Evolutionary conservation across 2,888 invertebrate species (phyloP), one percentile per base, ranked within the genome.

Genomic region (Pandemis corylana): DNA sequence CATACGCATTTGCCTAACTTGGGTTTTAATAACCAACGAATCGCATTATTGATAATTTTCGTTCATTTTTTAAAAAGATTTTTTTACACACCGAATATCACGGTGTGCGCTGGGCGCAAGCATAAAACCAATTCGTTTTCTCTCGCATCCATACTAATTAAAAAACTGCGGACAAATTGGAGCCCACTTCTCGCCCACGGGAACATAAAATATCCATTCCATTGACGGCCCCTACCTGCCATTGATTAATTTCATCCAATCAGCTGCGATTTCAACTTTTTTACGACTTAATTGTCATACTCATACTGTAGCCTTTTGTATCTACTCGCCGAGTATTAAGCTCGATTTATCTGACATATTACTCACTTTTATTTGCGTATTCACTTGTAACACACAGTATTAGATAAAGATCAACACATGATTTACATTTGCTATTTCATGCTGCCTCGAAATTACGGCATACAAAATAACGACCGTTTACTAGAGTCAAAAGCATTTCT

Each of bases 151-250:
- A 89, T 90, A 90, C 89, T 92, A 93, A 93, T 93, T 93, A 93
- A 93, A 92, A 92, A 93, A 91, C 89, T 93, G 93, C 90, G 92
- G 92, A 90, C 93, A 92, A 92, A 93, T 92, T 92, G 92, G 89
- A 85, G 87, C 85, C 89, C 90, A 89, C 91, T 88, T 87, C 82
- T 86, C 90, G 91, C 90, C 92, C 90, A 88, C 89, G 91, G 91
- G 91, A 90, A 91, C 91, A 92, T 91, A 90, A 93, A 92, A 92
- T 91, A 93, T 91, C 92, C 91, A 91, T 93, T 90, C 88, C 86
- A 87, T 87, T 89, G 89, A 88, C 87, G 88, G 82, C 66, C 75
- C 80, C 82, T 85, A 85, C 83, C 83, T 78, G 84, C 88, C 89
- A 89, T 91, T 92, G 92, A 93, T 92, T 92, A 93, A 92, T 93